Conservation (phyloP, 2,113 vertebrate genomes). For the Cygnus buccinator region DNA sequence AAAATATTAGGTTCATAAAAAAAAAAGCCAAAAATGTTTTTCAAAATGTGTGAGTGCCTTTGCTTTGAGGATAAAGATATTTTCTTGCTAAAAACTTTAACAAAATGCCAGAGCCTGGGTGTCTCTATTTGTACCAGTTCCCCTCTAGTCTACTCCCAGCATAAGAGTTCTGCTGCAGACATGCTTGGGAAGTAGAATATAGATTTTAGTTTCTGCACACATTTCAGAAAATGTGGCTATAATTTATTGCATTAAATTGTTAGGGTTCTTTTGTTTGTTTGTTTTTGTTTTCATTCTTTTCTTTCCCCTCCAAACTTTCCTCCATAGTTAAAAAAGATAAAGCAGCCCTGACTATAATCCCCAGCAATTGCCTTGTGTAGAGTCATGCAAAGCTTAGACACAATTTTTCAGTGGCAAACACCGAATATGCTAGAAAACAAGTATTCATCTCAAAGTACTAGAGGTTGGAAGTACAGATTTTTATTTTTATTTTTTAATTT, state of each 20-base stretch:
- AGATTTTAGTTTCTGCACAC: not conserved
- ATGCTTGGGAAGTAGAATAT: not conserved
- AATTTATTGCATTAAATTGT: not conserved
- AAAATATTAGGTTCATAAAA: not conserved
- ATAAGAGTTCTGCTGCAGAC: not conserved
- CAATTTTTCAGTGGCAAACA: not conserved
- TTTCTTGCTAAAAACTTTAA: not conserved
- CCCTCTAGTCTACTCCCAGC: not conserved
- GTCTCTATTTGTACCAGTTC: not conserved
- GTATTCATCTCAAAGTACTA: not conserved
- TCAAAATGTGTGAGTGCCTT: not conserved
- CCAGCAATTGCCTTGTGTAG: not conserved
- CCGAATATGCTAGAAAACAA: not conserved
- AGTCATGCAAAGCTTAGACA: not conserved
- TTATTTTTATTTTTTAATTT: not conserved
- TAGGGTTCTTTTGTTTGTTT: not conserved
- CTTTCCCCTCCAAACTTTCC: not conserved
- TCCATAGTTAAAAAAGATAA: not conserved
- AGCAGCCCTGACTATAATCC: not conserved
- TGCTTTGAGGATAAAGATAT: not conserved
- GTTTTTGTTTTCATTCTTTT: not conserved
- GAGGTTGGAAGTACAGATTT: not conserved
- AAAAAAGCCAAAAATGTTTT: not conserved
- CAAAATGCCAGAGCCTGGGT: not conserved
- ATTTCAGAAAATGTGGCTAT: not conserved